These are phyloP conservation scores for Fragum sueziense DNA, from an alignment of 2,888 invertebrate genomes.

Conservation along the genomic window DNA sequence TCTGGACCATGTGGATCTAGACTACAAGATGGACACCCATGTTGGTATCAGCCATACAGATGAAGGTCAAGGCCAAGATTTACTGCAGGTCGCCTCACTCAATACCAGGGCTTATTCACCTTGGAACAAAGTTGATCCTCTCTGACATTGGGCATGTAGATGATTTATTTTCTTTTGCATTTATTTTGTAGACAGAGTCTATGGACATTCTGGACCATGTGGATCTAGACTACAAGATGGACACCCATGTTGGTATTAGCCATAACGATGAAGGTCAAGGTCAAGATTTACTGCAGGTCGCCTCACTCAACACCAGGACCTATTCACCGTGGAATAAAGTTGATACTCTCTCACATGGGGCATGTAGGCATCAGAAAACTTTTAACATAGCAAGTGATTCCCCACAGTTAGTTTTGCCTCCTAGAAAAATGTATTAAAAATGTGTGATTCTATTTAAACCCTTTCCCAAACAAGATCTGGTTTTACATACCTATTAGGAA, in stretches of 20 bases:
- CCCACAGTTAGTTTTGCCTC: not conserved
- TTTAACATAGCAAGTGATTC: not conserved
- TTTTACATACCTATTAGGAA: too few species aligned
- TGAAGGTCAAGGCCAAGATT: not conserved
- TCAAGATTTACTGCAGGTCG: not conserved
- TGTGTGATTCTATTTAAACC: too few species aligned
- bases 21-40: not conserved
- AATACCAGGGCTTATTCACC: not conserved
- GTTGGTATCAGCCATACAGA: not conserved
- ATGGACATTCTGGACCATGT: constrained; percentile 65
- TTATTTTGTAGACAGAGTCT: constrained; percentile 30
- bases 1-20: constrained; percentile 58
- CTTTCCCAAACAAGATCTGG: too few species aligned
- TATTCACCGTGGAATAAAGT: not conserved
- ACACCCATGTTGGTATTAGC: not conserved
- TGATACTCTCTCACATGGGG: not conserved
- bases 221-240: constrained; percentile 33
- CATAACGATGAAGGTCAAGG: not conserved
- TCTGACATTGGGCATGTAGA: too few species aligned
- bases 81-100: not conserved
- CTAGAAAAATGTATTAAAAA: constrained; percentile 28
- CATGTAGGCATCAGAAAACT: not conserved
- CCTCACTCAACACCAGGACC: not conserved
- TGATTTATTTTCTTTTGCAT: too few species aligned
- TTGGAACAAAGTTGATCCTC: not conserved